Conservation (phyloP, 2,797 vertebrate species). For the Decapterus maruadsi region DNA sequence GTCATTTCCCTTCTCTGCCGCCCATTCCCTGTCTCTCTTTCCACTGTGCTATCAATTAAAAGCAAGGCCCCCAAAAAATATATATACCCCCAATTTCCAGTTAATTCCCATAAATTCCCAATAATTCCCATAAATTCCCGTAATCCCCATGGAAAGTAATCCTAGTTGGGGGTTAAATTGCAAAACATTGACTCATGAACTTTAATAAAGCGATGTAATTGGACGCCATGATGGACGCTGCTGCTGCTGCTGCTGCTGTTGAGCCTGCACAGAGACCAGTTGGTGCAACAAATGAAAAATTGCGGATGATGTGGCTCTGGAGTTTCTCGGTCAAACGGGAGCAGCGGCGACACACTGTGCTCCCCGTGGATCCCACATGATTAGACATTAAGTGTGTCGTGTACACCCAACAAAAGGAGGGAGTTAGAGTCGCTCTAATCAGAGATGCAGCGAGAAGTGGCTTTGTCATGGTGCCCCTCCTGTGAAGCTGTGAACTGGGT, state of each 20-base stretch:
- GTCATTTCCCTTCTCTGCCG: no score
- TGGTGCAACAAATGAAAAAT: conserved; percentile 3
- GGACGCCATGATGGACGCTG: neutral
- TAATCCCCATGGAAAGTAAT: no score
- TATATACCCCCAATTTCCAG: no score
- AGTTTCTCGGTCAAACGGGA: conserved; percentile 8
- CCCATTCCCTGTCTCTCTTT: no score
- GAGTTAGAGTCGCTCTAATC: conserved; percentile 15
- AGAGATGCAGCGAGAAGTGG: conserved; percentile 29
- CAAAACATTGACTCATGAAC: no score
- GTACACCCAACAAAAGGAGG: neutral
- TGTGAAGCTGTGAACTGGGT: neutral
- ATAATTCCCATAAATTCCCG: no score
- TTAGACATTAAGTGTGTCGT: neutral
- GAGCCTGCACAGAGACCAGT: no score
- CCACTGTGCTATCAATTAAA: no score
- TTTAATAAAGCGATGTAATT: no score
- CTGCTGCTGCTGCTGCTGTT: neutral
- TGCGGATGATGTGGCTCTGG: neutral
- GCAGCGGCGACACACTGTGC: neutral
- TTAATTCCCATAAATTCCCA: no score
- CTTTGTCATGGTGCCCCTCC: conserved; percentile 7
- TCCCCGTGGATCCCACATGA: conserved; percentile 10
- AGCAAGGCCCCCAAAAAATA: no score
- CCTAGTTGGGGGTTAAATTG: no score